Evolutionary conservation across 2,797 vertebrate species (phyloP), one percentile per base, ranked within the genome.

Genomic region (Periophthalmus magnuspinnatus): DNA sequence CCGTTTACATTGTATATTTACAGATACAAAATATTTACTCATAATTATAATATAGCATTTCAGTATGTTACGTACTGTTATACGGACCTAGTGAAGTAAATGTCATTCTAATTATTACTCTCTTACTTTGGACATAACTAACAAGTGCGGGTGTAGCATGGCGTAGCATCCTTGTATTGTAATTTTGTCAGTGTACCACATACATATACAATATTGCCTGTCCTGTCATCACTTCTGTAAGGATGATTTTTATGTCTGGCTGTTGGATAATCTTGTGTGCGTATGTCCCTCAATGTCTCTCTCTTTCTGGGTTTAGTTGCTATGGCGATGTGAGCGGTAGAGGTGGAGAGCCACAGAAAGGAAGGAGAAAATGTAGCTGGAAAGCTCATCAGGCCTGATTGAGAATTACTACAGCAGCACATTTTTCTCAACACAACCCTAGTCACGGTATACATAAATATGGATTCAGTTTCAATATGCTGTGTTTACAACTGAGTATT

Each of bases 241-340:
- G 71, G 72, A 74, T 84, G 73, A 84, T 78, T 88, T 65, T 81
- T 22, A 57, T 73, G 72, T 81, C 70, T 86, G 75, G 78, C 75
- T 78, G 78, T 84, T 86, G 73, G 88, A 75, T 88, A 87, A 86
- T 91, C 81, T 90, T 91, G 85, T 86, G 81, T 90, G 77, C 21
- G 70, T 77, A 81, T 83, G 78, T 88, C 83, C 76, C 80, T 89
- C 75, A 72, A 75, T 81, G 69, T 74, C 71, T 76, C 78, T 75
- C 78, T 88, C 84, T 83, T 83, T 85, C 77, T 84, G 90, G 89
- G 82, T 86, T 90, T 84, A 75, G 93, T 94, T 94, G 90, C 93
- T 88, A 94, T 93, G 91, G 91, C 59, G 77, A 94, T 91, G 67
- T 67, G 82, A 82, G 76, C 69, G 78, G 79, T 88, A 82, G 84